Conservation (phyloP, 2,888 invertebrate species). For the Eurytoma adleriae region DNA sequence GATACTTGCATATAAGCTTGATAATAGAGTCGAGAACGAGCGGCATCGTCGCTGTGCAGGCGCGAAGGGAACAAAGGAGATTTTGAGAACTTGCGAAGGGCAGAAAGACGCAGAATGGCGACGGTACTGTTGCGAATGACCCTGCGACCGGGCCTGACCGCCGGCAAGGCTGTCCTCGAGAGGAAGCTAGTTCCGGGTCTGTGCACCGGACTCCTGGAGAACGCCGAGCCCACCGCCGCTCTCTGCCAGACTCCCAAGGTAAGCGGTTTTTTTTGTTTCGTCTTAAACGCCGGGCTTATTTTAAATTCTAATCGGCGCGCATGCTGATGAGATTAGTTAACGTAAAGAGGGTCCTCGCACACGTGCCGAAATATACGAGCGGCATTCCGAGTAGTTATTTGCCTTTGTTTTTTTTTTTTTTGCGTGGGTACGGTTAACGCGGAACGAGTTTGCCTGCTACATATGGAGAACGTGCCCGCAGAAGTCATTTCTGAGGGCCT, state of each 20-base stretch:
- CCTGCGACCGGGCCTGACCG: constrained; percentile 16
- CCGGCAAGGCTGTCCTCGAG: constrained; percentile 23
- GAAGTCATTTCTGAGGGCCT: too few relatives aligned
- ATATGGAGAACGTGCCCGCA: too few relatives aligned
- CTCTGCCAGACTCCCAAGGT: not conserved
- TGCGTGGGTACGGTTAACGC: too few relatives aligned
- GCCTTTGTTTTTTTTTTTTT: too few relatives aligned
- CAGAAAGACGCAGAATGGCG: constrained; percentile 30
- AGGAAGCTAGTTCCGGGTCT: constrained; percentile 20
- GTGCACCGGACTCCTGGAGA: constrained; percentile 17
- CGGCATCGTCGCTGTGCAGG: not conserved
- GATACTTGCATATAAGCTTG: not conserved
- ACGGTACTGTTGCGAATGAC: constrained; percentile 50
- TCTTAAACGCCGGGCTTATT: too few relatives aligned
- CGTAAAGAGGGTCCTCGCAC: too few relatives aligned
- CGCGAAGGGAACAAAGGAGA: not conserved
- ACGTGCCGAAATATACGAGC: too few relatives aligned
- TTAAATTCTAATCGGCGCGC: too few relatives aligned
- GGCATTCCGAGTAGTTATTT: too few relatives aligned
- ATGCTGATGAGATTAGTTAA: too few relatives aligned
- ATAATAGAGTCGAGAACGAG: not conserved
- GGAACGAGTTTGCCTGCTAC: too few relatives aligned
- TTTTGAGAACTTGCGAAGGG: not conserved
- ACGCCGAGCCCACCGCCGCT: constrained; percentile 2
- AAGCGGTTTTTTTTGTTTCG: not conserved